Conservation (phyloP, 2,888 invertebrate genomes). For the Lithophane leautieri region DNA sequence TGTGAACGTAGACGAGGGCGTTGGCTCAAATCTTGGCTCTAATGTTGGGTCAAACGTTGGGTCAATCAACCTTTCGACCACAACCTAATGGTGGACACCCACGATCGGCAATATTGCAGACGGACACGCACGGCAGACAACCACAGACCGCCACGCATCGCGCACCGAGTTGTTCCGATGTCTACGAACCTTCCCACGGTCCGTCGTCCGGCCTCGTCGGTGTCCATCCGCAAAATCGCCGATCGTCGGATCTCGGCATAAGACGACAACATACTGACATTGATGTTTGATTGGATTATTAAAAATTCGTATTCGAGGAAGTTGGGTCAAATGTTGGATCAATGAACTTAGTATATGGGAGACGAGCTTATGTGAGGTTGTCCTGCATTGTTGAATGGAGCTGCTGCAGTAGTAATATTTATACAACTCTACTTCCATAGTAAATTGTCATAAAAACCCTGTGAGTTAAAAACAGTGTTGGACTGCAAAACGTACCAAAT, state of each 20-base stretch:
- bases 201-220: too few relatives aligned
- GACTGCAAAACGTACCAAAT: background rate
- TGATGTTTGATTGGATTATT: background rate
- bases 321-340: constrained; percentile 21
- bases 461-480: background rate
- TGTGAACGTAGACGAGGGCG: constrained; percentile 14
- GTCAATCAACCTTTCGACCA: too few relatives aligned
- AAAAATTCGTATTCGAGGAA: background rate
- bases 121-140: too few relatives aligned
- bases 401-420: background rate
- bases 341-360: background rate
- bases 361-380: background rate
- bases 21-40: constrained; percentile 10
- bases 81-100: too few relatives aligned
- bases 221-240: too few relatives aligned
- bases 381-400: background rate
- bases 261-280: too few relatives aligned
- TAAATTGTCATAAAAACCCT: background rate
- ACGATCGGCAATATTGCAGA: too few relatives aligned
- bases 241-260: too few relatives aligned
- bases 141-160: too few relatives aligned
- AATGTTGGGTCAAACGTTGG: background rate
- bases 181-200: too few relatives aligned
- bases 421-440: too few relatives aligned
- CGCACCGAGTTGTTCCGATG: too few relatives aligned